These are phyloP conservation scores for Xestoiulus laeticollis DNA, from an alignment of 2,888 invertebrate genomes.

Conservation along the genomic window DNA sequence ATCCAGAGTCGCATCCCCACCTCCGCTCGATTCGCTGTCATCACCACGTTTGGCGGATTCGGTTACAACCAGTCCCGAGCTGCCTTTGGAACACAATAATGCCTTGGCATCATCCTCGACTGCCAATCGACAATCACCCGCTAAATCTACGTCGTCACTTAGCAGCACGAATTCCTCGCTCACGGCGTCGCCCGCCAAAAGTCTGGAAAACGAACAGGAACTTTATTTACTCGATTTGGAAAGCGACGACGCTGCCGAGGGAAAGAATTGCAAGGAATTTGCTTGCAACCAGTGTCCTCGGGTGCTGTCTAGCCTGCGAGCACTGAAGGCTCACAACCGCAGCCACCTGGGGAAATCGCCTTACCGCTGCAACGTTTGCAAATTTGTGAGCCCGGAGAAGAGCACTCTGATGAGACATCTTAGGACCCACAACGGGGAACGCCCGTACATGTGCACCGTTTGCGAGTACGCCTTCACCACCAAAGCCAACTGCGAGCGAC, in stretches of 20 bases:
- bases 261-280: conserved; percentile 66
- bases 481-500: conserved; percentile 96
- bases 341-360: conserved; percentile 65
- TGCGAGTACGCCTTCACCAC: conserved; percentile 97
- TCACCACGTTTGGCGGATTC: conserved; percentile 58
- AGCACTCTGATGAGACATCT: conserved; percentile 90
- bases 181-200: conserved; percentile 44
- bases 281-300: conserved; percentile 89
- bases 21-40: conserved; percentile 59
- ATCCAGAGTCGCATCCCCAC: conserved; percentile 53
- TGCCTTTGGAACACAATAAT: conserved; percentile 53
- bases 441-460: conserved; percentile 93
- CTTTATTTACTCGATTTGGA: background rate
- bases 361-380: conserved; percentile 93
- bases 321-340: conserved; percentile 89
- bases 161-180: conserved; percentile 45
- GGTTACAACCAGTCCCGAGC: conserved; percentile 59
- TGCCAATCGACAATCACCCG: conserved; percentile 42
- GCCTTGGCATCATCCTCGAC: conserved; percentile 63
- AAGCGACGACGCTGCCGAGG: conserved; percentile 44
- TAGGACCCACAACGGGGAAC: conserved; percentile 93
- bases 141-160: conserved; percentile 22
- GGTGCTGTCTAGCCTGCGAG: conserved; percentile 86
- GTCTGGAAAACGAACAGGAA: conserved; percentile 11
- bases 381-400: conserved; percentile 88